Conservation (phyloP, 2,113 vertebrate genomes). For the Neomonachus schauinslandi region DNA sequence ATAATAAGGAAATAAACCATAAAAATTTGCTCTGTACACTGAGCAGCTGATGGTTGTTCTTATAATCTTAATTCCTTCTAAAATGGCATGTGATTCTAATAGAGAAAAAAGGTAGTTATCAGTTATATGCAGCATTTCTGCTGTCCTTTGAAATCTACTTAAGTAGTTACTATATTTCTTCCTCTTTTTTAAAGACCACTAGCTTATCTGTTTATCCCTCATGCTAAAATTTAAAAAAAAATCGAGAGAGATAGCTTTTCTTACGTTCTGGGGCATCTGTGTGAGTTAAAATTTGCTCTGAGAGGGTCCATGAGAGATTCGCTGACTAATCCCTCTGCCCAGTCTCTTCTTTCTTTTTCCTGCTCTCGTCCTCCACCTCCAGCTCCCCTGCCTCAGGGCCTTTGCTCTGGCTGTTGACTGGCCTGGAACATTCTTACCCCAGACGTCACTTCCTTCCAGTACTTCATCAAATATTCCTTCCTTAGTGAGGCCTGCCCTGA, state of each 20-base stretch:
- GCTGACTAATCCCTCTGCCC: background rate
- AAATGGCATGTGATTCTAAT: conserved; percentile 8
- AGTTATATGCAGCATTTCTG: background rate
- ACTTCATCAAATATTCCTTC: background rate
- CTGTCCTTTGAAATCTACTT: background rate
- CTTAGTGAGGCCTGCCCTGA: background rate
- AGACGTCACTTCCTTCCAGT: background rate
- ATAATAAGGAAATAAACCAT: background rate
- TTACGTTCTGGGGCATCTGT: background rate
- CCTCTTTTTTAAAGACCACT: background rate
- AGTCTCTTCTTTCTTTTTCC: background rate
- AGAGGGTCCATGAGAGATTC: background rate
- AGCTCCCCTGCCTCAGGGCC: background rate
- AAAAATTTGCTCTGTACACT: background rate
- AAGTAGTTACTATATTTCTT: conserved; percentile 12
- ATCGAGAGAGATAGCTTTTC: background rate
- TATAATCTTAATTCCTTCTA: conserved; percentile 33
- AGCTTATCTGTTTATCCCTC: background rate
- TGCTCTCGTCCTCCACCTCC: background rate
- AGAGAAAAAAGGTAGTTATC: background rate
- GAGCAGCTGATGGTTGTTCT: background rate
- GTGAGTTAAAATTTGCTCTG: background rate
- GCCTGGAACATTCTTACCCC: background rate
- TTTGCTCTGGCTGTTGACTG: background rate
- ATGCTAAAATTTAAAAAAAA: background rate